Evolutionary conservation across 1,140 invertebrate genomes (phyloP), one percentile per base, ranked within the genome.

Genomic region (Melipona quadrifasciata): DNA sequence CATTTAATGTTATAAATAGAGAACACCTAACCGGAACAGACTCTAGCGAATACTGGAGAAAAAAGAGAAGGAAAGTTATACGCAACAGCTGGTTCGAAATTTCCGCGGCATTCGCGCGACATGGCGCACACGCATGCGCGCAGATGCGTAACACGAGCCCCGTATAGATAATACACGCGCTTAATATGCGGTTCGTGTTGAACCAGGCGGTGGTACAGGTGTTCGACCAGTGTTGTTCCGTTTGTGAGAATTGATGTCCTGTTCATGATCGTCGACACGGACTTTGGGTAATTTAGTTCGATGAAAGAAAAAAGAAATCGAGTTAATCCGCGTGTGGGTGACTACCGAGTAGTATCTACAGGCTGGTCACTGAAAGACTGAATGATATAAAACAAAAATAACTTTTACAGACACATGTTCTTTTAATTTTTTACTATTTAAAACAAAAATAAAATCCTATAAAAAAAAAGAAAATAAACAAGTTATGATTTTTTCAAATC

Each of bases 141-240:
- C n/a, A 74, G 27, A 19, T 24, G 72, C 27, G 51, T 21, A 21
- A 74, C 47, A 10, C 24, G 12, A 8, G 8, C n/a, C 5, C 14
- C 47, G 47, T 72, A 72, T 51, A 39, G 39, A 72, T 72, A n/a
- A 51, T 72, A 72, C 70, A 24, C 14, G 8, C 16, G 70, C n/a
- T 72, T 72, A 72, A 72, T 72, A 72, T 72, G 70, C 70, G 47
- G 39, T 72, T 72, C 70, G 70, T 47, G 70, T 72, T 72, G 24
- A 72, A 72, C 70, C 47, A 51, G 8, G 70, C 70, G 14, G 24
- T 27, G 70, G 47, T 72, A 72, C 70, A 51, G 70, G 70, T 72
- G 70, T 72, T 72, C n/a, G 70, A 72, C 47, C 68, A 21, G 3
- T 70, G 68, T 39, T 39, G 39, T 24, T 70, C 68, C 70, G n/a